These are phyloP conservation scores for Drosophila mettleri DNA, from an alignment of 2,888 invertebrate species.

Conservation along the genomic window DNA sequence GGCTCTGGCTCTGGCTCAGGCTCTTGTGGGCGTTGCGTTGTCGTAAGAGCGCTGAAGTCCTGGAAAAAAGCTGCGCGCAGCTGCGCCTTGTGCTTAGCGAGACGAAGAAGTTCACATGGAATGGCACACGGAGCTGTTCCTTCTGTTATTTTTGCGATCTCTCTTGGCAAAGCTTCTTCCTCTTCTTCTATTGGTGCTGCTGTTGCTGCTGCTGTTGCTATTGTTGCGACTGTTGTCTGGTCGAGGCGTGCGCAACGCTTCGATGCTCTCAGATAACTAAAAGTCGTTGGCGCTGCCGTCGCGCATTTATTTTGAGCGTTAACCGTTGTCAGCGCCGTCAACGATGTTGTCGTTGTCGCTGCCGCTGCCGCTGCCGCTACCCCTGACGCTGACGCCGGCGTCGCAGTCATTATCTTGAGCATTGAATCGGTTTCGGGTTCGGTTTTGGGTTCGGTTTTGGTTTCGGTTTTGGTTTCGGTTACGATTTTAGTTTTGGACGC, in stretches of 20 bases:
- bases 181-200: slow-evolving; percentile 25
- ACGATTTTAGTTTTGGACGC: slow-evolving; percentile 21
- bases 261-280: slow-evolving; percentile 81
- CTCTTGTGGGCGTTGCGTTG: slow-evolving; percentile 10
- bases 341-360: slow-evolving; percentile 29
- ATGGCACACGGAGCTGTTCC: slow-evolving; percentile 5
- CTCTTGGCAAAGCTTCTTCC: slow-evolving; percentile 12
- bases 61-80: slow-evolving; percentile 76
- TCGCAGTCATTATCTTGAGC: slow-evolving; percentile 68
- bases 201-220: slow-evolving; percentile 24
- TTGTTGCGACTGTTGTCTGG: slow-evolving; percentile 30
- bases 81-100: slow-evolving; percentile 76
- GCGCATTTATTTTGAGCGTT: slow-evolving; percentile 80
- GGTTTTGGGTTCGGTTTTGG: slow-evolving; percentile 45
- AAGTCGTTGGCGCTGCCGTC: slow-evolving; percentile 66
- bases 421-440: slow-evolving; percentile 58
- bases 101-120: slow-evolving; percentile 27
- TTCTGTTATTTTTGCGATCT: slow-evolving; percentile 7
- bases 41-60: slow-evolving; percentile 42
- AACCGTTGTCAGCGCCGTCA: slow-evolving; percentile 52
- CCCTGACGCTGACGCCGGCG: slow-evolving; percentile 40
- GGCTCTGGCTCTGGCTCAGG: neutral
- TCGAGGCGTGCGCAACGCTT: slow-evolving; percentile 63
- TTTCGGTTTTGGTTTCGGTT: slow-evolving; percentile 45
- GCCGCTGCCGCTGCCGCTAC: slow-evolving; percentile 30